Evolutionary conservation across 2,113 vertebrate species (phyloP), one percentile per base, ranked within the genome.

Genomic region (Lepidothrix coronata): DNA sequence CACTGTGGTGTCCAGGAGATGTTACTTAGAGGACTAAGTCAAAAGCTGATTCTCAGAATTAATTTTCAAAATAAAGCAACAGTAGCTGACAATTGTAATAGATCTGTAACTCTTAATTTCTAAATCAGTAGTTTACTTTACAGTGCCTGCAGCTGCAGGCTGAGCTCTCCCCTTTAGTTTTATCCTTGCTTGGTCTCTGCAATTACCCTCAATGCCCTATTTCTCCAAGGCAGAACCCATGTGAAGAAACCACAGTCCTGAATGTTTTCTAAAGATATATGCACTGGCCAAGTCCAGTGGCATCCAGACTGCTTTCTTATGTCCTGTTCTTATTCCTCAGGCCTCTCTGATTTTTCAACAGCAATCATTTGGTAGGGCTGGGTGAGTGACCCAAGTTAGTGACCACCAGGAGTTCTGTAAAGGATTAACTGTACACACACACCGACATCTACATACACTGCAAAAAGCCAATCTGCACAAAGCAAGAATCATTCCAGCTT

Each of bases 1-100:
- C 12, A 25, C 37, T 27, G 28, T 0, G 0, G 21, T 51, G 21
- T 66, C 51, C 54, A 44, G 15, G 66, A 82, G 30, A 55, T 12
- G 23, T 30, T 66, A 76, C 25, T 75, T 58, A 10, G 6, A 76
- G 14, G 7, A 27, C 61, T 63, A 87, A 68, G 23, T 33, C 28
- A 65, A 54, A 70, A 88, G 44, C 66, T 72, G 74, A 44, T 85
- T 82, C 66, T 85, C 62, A 28, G 46, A 68, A 80, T 65, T 82
- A 72, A 62, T 75, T 67, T 57, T 68, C 35, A 85, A 84, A 72
- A 81, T 15, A 75, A 91, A 87, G 43, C 25, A 78, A 71, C 15
- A 14, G n/a, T 19, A 78, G 43, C 33, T 89, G 41, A 19, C 43
- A 79, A 83, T 1, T 31, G 20, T 19, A 82, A 85, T 31, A 46